Evolutionary conservation across 1,140 invertebrate species (phyloP).

Genomic region (Mactra quadrangularis): DNA sequence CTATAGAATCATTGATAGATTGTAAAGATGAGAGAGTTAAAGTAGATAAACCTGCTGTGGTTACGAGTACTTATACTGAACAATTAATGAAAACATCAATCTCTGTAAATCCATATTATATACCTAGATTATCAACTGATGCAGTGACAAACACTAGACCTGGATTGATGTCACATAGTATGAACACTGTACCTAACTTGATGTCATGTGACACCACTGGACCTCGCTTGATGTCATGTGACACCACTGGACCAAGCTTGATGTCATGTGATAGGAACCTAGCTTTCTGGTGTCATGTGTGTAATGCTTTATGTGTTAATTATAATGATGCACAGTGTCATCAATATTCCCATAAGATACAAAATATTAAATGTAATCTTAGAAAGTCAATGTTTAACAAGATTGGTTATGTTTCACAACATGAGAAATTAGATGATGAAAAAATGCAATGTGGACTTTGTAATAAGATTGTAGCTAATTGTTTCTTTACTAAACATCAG

Average conservation of each 20-base stretch:
- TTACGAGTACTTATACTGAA: constrained; percentile 4
- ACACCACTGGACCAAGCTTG: no score
- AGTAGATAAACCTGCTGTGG: constrained; percentile 1
- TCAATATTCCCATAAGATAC: constrained; percentile 6
- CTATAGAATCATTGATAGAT: constrained; percentile 32
- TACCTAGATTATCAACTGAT: no score
- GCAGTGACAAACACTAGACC: no score
- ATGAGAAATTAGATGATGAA: constrained; percentile 16
- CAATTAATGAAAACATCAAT: background rate
- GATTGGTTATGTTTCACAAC: constrained; percentile 34
- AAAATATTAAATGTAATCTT: constrained; percentile 21
- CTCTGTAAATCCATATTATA: no score
- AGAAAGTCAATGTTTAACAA: background rate
- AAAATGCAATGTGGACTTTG: constrained; percentile 46
- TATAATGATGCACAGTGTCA: constrained; percentile 27
- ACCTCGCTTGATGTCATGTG: no score
- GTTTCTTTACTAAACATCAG: constrained; percentile 56
- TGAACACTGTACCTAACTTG: no score
- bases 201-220: no score
- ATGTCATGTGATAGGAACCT: background rate
- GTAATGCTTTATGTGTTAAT: constrained; percentile 46
- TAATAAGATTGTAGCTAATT: constrained; percentile 44
- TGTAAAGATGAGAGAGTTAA: background rate
- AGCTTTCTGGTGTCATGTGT: constrained; percentile 58
- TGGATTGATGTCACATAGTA: no score